These are phyloP conservation scores for Pseudomugil tenellus DNA, from an alignment of 2,797 vertebrate species.

Conservation along the genomic window DNA sequence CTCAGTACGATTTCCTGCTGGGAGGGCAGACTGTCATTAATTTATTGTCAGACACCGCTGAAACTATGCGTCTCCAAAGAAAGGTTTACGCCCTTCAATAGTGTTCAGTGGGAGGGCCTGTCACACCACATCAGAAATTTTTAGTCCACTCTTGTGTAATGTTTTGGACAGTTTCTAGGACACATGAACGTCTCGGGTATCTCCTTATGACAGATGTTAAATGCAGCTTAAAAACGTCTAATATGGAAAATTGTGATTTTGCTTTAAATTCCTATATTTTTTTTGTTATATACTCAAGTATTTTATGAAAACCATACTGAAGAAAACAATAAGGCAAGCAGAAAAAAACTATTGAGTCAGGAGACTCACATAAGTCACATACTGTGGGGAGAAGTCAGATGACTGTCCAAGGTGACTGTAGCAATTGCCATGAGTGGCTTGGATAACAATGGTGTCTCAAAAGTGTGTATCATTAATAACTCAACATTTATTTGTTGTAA, in stretches of 20 bases:
- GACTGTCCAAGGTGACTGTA: constrained; percentile 65
- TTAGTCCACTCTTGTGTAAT: constrained; percentile 67
- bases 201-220: constrained; percentile 35
- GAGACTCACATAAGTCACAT: constrained; percentile 69
- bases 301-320: constrained; percentile 18
- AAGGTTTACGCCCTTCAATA: constrained; percentile 65
- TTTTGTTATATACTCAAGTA: not conserved
- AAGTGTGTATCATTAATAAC: constrained; percentile 21
- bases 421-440: constrained; percentile 48
- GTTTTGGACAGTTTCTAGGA: constrained; percentile 61
- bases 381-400: constrained; percentile 74
- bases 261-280: constrained; percentile 2
- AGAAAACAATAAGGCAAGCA: constrained; percentile 30
- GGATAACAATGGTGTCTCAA: constrained; percentile 49
- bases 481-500: constrained; percentile 1
- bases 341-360: constrained; percentile 62
- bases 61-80: constrained; percentile 62
- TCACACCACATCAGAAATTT: constrained; percentile 63
- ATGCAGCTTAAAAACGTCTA: constrained; percentile 2
- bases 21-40: constrained; percentile 59
- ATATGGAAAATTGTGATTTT: constrained; percentile 28
- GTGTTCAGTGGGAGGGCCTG: constrained; percentile 56
- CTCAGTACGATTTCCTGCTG: constrained; percentile 56
- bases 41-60: constrained; percentile 64
- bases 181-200: constrained; percentile 53